Percentiles rank a stretch among this genome's conserved stretches.
Conservation (phyloP, 2,113 vertebrate genomes). For the Todiramphus chloris region DNA sequence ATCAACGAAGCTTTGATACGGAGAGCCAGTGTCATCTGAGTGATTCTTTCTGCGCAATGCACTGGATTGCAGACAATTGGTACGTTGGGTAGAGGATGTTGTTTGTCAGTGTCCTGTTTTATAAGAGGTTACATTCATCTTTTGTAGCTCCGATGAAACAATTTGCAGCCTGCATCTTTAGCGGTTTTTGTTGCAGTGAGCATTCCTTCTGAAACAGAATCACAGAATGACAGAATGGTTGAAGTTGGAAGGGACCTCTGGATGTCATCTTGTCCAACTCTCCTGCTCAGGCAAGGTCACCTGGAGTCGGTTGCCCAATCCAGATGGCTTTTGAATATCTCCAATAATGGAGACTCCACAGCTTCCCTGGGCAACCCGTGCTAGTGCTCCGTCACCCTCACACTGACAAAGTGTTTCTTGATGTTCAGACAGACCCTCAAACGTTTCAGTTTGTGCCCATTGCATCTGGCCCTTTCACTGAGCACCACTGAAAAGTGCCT, state of each 20-base stretch:
- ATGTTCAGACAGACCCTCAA: background rate
- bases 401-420: background rate
- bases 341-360: background rate
- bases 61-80: background rate
- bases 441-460: background rate
- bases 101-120: background rate
- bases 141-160: background rate
- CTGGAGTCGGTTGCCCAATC: background rate
- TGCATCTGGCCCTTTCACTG: background rate
- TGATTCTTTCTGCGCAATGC: background rate
- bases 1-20: background rate
- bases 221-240: background rate
- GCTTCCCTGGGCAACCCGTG: background rate
- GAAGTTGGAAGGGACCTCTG: background rate
- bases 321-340: background rate
- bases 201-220: background rate
- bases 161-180: background rate
- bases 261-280: background rate
- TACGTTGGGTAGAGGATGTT: background rate
- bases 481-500: background rate
- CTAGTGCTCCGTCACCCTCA: background rate
- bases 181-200: background rate
- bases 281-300: background rate
- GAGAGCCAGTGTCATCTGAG: background rate
- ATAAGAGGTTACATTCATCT: background rate